A percentile compares a stretch with the other conserved stretches of the same genome.
Evolutionary conservation across 2,888 invertebrate species (phyloP).

Genomic region (Campoplex nolae): DNA sequence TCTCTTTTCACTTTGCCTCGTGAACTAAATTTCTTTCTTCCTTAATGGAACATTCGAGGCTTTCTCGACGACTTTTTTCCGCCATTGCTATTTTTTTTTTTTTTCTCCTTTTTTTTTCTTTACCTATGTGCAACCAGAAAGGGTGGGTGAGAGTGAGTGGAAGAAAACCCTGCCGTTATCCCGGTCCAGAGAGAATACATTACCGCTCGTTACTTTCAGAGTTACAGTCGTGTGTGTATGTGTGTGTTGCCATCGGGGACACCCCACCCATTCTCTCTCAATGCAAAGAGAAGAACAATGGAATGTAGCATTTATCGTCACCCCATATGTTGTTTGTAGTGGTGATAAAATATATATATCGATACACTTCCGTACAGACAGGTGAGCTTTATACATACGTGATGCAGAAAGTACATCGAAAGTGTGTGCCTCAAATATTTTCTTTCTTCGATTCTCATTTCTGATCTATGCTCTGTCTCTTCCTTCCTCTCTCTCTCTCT

Average conservation of each 20-base stretch:
- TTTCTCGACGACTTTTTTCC: conserved; percentile 14
- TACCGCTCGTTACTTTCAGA: conserved; percentile 16
- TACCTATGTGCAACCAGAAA: conserved; percentile 14
- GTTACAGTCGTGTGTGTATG: background rate
- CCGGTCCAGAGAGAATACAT: conserved; percentile 46
- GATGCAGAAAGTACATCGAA: background rate
- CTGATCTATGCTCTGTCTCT: background rate
- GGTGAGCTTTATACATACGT: background rate
- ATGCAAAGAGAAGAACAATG: conserved; percentile 54
- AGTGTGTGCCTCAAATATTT: background rate
- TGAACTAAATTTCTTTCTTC: conserved; percentile 33
- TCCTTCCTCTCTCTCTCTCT: too few relatives aligned
- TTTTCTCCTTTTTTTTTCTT: conserved; percentile 24
- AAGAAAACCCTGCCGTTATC: conserved; percentile 33
- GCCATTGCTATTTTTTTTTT: background rate
- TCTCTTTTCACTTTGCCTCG: background rate
- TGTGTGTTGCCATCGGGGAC: background rate
- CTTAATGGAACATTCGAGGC: conserved; percentile 36
- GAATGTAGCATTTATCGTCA: conserved; percentile 29
- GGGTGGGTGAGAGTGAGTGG: conserved; percentile 8
- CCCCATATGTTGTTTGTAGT: conserved; percentile 28
- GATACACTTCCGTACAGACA: background rate
- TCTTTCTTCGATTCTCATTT: conserved; percentile 22
- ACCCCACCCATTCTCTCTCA: conserved; percentile 23
- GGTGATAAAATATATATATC: conserved; percentile 13